Evolutionary conservation across 1,140 invertebrate genomes (phyloP).

Genomic region (Nasonia longicornis): DNA sequence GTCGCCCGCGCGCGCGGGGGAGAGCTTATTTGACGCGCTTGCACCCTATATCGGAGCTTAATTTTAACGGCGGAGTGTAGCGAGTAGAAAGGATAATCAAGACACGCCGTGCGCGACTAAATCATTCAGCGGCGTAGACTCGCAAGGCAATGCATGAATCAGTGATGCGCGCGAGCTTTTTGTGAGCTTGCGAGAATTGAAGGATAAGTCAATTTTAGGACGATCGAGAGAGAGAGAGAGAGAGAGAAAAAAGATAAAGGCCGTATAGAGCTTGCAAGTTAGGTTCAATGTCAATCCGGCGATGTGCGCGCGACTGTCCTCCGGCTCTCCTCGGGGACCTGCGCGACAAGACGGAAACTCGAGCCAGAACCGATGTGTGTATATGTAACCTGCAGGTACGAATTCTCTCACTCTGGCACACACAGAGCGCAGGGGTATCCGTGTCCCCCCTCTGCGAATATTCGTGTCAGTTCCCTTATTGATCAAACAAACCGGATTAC

Average conservation of each 20-base stretch:
- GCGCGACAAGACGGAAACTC: neutral
- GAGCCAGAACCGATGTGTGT: neutral
- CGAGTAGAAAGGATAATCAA: neutral
- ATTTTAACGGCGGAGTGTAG: neutral
- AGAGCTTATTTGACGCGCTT: neutral
- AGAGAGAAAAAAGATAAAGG: neutral
- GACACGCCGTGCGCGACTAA: neutral
- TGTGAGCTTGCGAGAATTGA: neutral
- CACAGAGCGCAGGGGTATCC: neutral
- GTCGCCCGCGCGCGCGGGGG: neutral
- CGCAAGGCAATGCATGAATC: neutral
- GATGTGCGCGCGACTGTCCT: neutral
- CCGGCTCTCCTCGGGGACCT: neutral
- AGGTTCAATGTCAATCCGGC: neutral
- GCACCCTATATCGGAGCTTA: neutral
- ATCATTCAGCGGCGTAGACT: neutral
- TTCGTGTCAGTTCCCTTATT: conserved; percentile 14
- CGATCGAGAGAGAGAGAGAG: neutral
- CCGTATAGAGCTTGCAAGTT: neutral
- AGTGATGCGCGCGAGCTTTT: neutral
- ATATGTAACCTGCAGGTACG: neutral
- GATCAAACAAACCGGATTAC: conserved; percentile 35
- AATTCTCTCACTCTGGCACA: neutral
- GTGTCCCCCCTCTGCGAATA: neutral
- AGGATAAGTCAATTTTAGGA: neutral